These are phyloP conservation scores for Metridium senile DNA, from an alignment of 92 coral and sea anemone genomes.

Conservation along the genomic window DNA sequence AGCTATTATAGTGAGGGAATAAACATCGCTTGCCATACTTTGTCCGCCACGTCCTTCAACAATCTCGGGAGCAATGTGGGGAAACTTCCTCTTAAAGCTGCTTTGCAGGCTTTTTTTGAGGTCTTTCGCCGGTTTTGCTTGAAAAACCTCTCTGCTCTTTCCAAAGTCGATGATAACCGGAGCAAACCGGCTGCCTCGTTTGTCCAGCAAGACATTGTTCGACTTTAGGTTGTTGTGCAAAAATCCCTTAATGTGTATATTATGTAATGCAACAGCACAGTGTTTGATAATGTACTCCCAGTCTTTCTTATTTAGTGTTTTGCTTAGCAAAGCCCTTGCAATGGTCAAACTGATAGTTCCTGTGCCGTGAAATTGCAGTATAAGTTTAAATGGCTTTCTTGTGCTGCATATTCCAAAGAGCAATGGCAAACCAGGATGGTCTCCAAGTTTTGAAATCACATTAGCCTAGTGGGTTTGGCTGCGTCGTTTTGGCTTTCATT, in stretches of 20 bases:
- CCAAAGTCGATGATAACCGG: constrained; percentile 56
- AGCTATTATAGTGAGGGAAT: constrained; percentile 41
- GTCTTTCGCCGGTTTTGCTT: constrained; percentile 23
- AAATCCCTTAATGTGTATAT: constrained; percentile 33
- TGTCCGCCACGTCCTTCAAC: constrained; percentile 33
- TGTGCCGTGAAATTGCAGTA: constrained; percentile 50
- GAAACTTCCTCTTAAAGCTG: constrained; percentile 19
- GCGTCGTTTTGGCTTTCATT: constrained; percentile 3
- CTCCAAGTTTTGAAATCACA: constrained; percentile 33
- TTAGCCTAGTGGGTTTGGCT: constrained; percentile 16
- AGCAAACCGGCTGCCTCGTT: constrained; percentile 18
- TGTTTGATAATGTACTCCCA: too few species aligned
- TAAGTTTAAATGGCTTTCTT: constrained; percentile 19
- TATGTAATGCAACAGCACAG: constrained; percentile 22
- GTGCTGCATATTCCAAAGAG: constrained; percentile 37
- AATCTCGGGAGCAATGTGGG: constrained; percentile 58
- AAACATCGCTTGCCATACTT: constrained; percentile 46
- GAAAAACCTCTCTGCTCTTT: constrained; percentile 29
- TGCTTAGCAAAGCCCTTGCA: constrained; percentile 8
- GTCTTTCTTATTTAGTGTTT: constrained; percentile 11
- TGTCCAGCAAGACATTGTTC: constrained; percentile 39
- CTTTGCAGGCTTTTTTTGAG: constrained; percentile 6
- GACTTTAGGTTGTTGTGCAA: constrained; percentile 43
- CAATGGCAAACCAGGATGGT: constrained; percentile 52
- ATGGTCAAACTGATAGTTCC: constrained; percentile 10